Percentiles rank a stretch among this genome's conserved stretches.
Conservation (phyloP, 2,888 invertebrate genomes). For the Petrolisthes cinctipes region DNA sequence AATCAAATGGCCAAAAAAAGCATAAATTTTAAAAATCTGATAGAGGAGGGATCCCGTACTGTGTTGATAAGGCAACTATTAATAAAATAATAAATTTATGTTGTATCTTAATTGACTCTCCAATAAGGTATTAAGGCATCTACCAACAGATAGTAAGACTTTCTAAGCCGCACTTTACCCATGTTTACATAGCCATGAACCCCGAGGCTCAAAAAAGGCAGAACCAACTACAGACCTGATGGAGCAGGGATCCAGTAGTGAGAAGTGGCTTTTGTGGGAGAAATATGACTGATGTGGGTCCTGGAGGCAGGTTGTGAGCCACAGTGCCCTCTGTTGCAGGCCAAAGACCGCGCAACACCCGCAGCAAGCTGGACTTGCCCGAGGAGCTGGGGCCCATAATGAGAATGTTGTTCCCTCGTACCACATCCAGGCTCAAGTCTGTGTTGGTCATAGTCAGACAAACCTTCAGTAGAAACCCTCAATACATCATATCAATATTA, state of each 20-base stretch:
- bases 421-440: conserved; percentile 72
- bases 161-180: too few species aligned
- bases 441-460: conserved; percentile 52
- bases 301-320: conserved; percentile 66
- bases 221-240: conserved; percentile 70
- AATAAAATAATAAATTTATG: too few species aligned
- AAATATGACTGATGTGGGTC: conserved; percentile 71
- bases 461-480: not conserved
- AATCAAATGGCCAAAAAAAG: too few species aligned
- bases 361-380: conserved; percentile 75
- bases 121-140: too few species aligned
- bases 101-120: too few species aligned
- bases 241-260: conserved; percentile 73
- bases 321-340: conserved; percentile 68
- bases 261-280: conserved; percentile 75
- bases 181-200: too few species aligned
- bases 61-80: too few species aligned
- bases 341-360: conserved; percentile 75
- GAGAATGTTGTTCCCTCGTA: conserved; percentile 71
- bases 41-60: too few species aligned
- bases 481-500: not conserved
- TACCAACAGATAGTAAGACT: too few species aligned
- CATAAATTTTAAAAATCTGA: too few species aligned
- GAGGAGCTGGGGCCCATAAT: conserved; percentile 74
- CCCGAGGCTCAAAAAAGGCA: too few species aligned